Evolutionary conservation across 2,888 invertebrate genomes (phyloP).

Genomic region (Helleia helle): DNA sequence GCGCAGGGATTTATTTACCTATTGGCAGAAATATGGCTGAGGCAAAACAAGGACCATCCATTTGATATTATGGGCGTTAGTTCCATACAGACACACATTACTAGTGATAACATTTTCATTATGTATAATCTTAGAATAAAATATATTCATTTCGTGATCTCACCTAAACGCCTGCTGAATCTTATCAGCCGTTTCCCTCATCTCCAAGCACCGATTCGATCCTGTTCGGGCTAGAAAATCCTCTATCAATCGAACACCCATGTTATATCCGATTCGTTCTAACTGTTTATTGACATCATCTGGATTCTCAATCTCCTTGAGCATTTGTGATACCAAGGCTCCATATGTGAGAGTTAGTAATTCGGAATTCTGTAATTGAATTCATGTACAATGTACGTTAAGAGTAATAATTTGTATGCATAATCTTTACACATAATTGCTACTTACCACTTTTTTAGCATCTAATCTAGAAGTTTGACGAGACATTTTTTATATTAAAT

Average conservation of each 20-base stretch:
- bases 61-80: too few species aligned
- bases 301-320: slow-evolving; percentile 96
- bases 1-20: too few species aligned
- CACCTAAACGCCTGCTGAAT: slow-evolving; percentile 83
- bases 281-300: slow-evolving; percentile 98
- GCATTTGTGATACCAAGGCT: slow-evolving; percentile 95
- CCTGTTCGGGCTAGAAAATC: slow-evolving; percentile 96
- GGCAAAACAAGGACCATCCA: too few species aligned
- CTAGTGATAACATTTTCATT: too few species aligned
- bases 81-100: too few species aligned
- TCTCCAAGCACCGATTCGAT: slow-evolving; percentile 92
- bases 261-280: slow-evolving; percentile 97
- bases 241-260: slow-evolving; percentile 97
- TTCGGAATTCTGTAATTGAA: slow-evolving; percentile 88
- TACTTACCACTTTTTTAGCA: slow-evolving; percentile 83
- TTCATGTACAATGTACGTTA: slow-evolving; percentile 17
- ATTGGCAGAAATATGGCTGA: too few species aligned
- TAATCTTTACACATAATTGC: too few species aligned
- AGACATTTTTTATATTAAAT: slow-evolving; percentile 69
- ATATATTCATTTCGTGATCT: background rate
- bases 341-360: slow-evolving; percentile 98
- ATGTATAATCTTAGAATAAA: too few species aligned
- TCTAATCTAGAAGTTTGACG: slow-evolving; percentile 81
- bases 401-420: background rate
- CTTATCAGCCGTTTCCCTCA: slow-evolving; percentile 97